Conservation (phyloP, 2,888 invertebrate species). For the Ochropleura leucogaster region DNA sequence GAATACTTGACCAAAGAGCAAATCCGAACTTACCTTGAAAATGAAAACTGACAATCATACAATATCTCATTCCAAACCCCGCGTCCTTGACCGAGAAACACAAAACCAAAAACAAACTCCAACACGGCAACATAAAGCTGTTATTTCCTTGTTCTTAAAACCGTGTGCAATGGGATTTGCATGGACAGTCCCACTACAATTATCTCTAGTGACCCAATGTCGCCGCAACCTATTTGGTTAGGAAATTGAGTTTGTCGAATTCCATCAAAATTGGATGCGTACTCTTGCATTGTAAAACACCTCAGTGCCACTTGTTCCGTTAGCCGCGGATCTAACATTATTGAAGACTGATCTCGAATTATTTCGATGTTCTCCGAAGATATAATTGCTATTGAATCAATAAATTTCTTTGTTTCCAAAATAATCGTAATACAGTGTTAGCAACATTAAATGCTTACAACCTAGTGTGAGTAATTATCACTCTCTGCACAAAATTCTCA, state of each 20-base stretch:
- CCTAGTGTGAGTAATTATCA: too few species aligned
- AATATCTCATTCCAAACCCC: constrained; percentile 26
- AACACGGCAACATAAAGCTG: constrained; percentile 49
- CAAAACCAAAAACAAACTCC: constrained; percentile 49
- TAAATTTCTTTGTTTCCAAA: too few species aligned
- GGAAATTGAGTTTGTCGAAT: constrained; percentile 89
- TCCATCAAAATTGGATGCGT: constrained; percentile 86
- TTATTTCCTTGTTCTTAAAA: constrained; percentile 48
- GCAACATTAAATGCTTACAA: too few species aligned
- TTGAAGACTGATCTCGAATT: constrained; percentile 28
- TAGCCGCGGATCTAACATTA: background rate
- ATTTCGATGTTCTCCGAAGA: constrained; percentile 6
- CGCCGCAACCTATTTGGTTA: constrained; percentile 84
- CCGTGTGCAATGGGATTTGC: constrained; percentile 75
- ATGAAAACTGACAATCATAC: constrained; percentile 38
- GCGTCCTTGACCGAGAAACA: constrained; percentile 63
- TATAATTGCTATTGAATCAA: too few species aligned
- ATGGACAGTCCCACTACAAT: constrained; percentile 85
- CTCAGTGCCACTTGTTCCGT: constrained; percentile 53
- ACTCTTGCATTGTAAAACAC: constrained; percentile 86
- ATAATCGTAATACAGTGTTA: too few species aligned
- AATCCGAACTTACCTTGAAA: constrained; percentile 31
- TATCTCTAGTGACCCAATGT: constrained; percentile 84
- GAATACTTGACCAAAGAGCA: background rate
- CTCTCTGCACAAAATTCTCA: too few species aligned